These are phyloP conservation scores for Hemiprocne comata DNA, from an alignment of 2,113 vertebrate genomes.

Conservation along the genomic window DNA sequence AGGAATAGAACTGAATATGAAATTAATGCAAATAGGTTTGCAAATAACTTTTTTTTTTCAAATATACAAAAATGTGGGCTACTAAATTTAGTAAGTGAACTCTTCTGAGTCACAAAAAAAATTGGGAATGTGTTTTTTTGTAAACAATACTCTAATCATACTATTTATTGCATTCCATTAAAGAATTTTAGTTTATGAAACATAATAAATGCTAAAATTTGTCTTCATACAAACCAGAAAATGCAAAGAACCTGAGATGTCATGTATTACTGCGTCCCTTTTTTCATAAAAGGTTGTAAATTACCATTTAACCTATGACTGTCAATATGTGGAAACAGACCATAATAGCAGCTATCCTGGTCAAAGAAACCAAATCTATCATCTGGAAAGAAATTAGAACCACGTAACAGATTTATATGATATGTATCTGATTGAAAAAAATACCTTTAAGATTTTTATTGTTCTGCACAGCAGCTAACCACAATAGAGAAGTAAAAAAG, in stretches of 20 bases:
- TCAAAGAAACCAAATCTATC: background rate
- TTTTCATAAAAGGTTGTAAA: background rate
- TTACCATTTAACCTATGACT: background rate
- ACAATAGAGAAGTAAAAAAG: background rate
- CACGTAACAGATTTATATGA: background rate
- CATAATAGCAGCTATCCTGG: background rate
- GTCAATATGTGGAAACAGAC: background rate
- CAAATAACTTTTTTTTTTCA: background rate
- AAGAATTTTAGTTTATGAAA: background rate
- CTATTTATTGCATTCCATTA: background rate
- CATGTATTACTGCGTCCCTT: background rate
- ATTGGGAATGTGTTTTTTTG: background rate
- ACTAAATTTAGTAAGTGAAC: background rate
- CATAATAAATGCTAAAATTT: background rate
- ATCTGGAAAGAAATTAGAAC: background rate
- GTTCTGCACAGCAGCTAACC: background rate
- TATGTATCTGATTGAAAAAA: background rate
- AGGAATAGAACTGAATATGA: slow-evolving; percentile 5
- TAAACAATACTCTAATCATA: background rate
- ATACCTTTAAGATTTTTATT: background rate
- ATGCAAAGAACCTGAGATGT: background rate
- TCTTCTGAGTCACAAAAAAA: background rate
- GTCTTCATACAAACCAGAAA: background rate
- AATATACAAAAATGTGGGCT: background rate
- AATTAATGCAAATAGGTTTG: background rate